Evolutionary conservation across 2,888 invertebrate species (phyloP), one percentile per base, ranked within the genome.

Genomic region (Drosophila dives): DNA sequence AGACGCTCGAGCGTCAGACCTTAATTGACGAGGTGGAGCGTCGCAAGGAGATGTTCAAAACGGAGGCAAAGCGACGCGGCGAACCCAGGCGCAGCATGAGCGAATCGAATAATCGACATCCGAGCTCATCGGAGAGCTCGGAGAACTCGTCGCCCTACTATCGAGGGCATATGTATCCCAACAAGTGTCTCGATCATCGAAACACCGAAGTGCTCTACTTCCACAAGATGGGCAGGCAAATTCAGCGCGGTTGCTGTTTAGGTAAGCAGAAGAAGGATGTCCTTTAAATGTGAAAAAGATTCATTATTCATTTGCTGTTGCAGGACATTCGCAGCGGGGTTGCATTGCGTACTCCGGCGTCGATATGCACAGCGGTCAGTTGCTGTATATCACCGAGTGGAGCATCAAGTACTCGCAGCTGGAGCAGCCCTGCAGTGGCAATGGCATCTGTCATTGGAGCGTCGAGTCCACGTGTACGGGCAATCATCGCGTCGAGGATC

Each of bases 321-420:
- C 26, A 90, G 96, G 96, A 3, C 97, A 97, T 90, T 96, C 96
- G 33, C 93, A 94, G 34, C 95, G 95, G 76, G 97, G 97, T 10
- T 96, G 96, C 53, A 95, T 95, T 32, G 95, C 96, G 4, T 97
- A 95, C 92, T 94, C 95, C 26, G 97, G 96, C 8, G 95, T 98
- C 26, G 98, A 98, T 90, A 94, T 94, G 62, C 94, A 95, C 66
- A 94, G 95, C 17, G 97, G 97, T 0, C 95, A 96, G 77, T 91
- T 96, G 55, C 93, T 97, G 0, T 95, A 96, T 36, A 94, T 97
- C 17, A 95, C 95, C 33, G 97, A 97, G 91, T 98, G 98, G 98
- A 94, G 93, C 50, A 93, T 96, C 8, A 94, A 92, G 92, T 91
- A 92, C 87, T 65, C 93, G 69, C 91, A 92, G 92, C 92, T 72